These are phyloP conservation scores for Benitochromis conjunctus DNA, from an alignment of 2,113 vertebrate genomes.

Conservation along the genomic window DNA sequence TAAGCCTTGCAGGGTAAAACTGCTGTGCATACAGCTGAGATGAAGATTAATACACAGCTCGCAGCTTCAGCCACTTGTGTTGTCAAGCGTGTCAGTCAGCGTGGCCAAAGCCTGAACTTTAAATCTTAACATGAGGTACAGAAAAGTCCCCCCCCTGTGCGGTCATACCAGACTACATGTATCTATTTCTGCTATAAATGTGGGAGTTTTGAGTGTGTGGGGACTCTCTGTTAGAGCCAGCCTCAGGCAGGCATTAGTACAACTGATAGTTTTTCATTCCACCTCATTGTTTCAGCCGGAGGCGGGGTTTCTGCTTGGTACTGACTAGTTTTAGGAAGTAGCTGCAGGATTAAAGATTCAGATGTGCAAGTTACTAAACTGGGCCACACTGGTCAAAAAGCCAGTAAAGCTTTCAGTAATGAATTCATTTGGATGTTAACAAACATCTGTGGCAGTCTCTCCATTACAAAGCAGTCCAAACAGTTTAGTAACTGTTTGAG, in stretches of 20 bases:
- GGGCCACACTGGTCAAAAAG: background rate
- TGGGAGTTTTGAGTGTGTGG: accelerated
- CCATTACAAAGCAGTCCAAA: background rate
- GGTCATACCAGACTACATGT: background rate
- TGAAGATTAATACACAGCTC: background rate
- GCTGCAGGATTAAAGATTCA: background rate
- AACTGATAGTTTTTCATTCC: background rate
- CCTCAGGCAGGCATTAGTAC: background rate
- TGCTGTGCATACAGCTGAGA: accelerated
- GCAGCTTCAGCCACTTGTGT: background rate
- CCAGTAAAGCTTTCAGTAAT: background rate
- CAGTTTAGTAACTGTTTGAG: background rate
- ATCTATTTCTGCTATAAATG: background rate
- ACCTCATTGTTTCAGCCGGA: background rate
- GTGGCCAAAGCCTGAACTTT: accelerated
- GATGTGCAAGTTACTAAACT: background rate
- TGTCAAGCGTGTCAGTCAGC: accelerated
- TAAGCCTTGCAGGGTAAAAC: accelerated
- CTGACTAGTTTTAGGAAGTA: background rate
- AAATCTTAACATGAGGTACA: background rate
- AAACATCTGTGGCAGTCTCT: background rate
- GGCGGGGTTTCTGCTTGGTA: accelerated
- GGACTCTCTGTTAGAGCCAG: background rate
- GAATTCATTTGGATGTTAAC: accelerated
- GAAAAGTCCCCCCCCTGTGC: background rate